A percentile compares a stretch with the other conserved stretches of the same genome.
These are phyloP conservation scores for Pinctada fucata DNA, from an alignment of 2,888 invertebrate species.

Conservation along the genomic window DNA sequence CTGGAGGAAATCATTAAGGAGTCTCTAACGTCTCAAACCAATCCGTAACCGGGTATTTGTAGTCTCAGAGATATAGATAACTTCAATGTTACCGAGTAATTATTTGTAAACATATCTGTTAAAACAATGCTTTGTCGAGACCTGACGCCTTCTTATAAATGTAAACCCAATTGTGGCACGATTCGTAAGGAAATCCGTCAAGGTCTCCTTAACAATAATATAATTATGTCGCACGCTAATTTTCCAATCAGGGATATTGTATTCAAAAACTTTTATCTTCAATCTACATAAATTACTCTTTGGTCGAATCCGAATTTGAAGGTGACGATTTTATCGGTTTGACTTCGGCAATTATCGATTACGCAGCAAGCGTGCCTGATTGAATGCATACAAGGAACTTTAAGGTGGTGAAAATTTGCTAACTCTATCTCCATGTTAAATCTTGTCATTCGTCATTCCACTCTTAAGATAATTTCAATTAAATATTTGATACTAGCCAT, in stretches of 20 bases:
- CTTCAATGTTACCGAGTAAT: constrained; percentile 2
- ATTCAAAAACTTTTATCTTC: not conserved
- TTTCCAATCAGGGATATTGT: constrained; percentile 7
- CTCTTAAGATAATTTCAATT: not conserved
- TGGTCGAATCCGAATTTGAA: not conserved
- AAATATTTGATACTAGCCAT: not conserved
- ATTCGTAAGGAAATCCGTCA: constrained; percentile 2
- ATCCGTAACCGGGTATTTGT: too few species aligned
- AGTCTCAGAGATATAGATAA: not conserved
- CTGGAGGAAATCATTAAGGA: too few species aligned
- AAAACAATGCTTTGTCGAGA: not conserved
- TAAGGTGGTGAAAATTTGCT: not conserved
- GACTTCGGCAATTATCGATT: not conserved
- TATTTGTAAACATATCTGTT: not conserved
- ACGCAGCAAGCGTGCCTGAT: not conserved
- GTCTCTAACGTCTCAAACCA: too few species aligned
- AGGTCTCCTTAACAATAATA: constrained; percentile 4
- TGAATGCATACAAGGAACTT: not conserved
- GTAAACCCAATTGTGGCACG: not conserved
- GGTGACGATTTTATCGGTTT: constrained; percentile 13
- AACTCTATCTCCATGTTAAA: not conserved
- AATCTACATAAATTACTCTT: not conserved
- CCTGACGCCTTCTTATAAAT: not conserved
- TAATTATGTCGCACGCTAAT: constrained; percentile 18
- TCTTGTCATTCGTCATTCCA: not conserved